Conservation (phyloP, 2,113 vertebrate genomes). For the Planiliza haematocheilus region DNA sequence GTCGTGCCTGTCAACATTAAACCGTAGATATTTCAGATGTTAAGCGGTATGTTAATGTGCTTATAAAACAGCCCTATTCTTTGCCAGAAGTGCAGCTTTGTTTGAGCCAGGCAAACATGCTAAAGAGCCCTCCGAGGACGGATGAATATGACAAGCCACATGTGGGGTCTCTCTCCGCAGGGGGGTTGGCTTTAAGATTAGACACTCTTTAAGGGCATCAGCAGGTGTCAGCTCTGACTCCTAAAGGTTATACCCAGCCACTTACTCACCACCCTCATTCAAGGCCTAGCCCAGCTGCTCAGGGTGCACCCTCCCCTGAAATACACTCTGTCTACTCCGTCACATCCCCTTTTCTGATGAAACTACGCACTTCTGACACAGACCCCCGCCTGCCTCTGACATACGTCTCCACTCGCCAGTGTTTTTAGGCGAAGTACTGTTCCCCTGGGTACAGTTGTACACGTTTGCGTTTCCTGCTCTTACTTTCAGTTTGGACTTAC, state of each 20-base stretch:
- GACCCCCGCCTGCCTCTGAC: slow-evolving; percentile 32
- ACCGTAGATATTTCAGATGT: background rate
- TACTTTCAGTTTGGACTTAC: slow-evolving; percentile 4
- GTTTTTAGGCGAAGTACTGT: slow-evolving; percentile 41
- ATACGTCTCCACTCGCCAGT: slow-evolving; percentile 39
- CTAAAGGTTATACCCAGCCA: slow-evolving; percentile 34
- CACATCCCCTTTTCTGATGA: slow-evolving; percentile 31
- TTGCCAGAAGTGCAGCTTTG: slow-evolving; percentile 29
- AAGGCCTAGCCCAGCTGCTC: slow-evolving; percentile 57
- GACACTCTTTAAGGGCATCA: slow-evolving; percentile 48
- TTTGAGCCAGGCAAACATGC: slow-evolving; percentile 45
- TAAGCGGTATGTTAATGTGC: background rate
- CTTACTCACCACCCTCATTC: slow-evolving; percentile 43
- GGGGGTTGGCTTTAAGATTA: slow-evolving; percentile 52
- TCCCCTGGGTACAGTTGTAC: slow-evolving; percentile 50
- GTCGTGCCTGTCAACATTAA: background rate
- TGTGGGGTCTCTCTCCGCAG: slow-evolving; percentile 34
- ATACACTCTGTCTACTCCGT: slow-evolving; percentile 29
- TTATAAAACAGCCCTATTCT: slow-evolving; percentile 31
- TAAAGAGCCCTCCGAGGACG: slow-evolving; percentile 31
- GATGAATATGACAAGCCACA: slow-evolving; percentile 53
- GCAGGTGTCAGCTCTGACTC: slow-evolving; percentile 74
- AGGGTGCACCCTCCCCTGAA: slow-evolving; percentile 34
- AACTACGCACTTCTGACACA: slow-evolving; percentile 40
- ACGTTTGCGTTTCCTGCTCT: slow-evolving; percentile 58